Percentiles rank a stretch among this genome's conserved stretches.
Evolutionary conservation across 1,140 invertebrate genomes (phyloP).

Genomic region (Drosophila ananassae): DNA sequence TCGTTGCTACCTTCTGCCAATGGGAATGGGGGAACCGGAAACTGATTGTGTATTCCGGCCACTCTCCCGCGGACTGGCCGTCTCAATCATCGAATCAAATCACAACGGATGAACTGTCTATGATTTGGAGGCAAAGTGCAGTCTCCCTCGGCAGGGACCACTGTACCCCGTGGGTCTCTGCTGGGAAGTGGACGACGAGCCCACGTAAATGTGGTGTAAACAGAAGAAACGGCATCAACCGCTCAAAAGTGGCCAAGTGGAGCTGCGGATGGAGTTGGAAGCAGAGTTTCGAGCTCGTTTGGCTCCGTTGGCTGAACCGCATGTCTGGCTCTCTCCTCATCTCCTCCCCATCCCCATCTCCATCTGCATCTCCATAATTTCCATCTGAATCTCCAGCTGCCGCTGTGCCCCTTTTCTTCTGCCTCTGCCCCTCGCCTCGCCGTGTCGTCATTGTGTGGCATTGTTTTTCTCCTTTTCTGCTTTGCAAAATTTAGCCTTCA

Average conservation of each 20-base stretch:
- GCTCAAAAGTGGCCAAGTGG: slow-evolving; percentile 37
- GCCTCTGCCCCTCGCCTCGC: slow-evolving; percentile 10
- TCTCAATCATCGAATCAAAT: not conserved
- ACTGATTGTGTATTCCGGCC: not conserved
- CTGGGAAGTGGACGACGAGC: slow-evolving; percentile 47
- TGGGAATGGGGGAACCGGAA: slow-evolving; percentile 2
- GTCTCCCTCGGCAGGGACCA: slow-evolving; percentile 19
- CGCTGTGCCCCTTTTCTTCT: slow-evolving; percentile 18
- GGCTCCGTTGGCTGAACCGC: slow-evolving; percentile 44
- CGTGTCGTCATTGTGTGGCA: slow-evolving; percentile 48
- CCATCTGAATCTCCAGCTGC: slow-evolving; percentile 28
- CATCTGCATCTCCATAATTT: slow-evolving; percentile 6
- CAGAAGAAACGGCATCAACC: not conserved
- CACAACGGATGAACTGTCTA: not conserved
- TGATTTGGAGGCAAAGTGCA: not conserved
- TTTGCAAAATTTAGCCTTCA: slow-evolving; percentile 79
- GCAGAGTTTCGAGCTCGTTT: slow-evolving; percentile 47
- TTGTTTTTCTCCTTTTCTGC: slow-evolving; percentile 47
- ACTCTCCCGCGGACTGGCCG: not conserved
- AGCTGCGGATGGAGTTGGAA: slow-evolving; percentile 19
- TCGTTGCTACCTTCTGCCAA: too few species aligned
- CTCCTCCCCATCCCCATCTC: slow-evolving; percentile 15
- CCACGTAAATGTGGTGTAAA: slow-evolving; percentile 35
- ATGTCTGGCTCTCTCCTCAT: slow-evolving; percentile 36
- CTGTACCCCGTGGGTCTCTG: slow-evolving; percentile 27